Evolutionary conservation across 2,113 vertebrate species (phyloP), one percentile per base, ranked within the genome.

Genomic region (Festucalex cinctus): DNA sequence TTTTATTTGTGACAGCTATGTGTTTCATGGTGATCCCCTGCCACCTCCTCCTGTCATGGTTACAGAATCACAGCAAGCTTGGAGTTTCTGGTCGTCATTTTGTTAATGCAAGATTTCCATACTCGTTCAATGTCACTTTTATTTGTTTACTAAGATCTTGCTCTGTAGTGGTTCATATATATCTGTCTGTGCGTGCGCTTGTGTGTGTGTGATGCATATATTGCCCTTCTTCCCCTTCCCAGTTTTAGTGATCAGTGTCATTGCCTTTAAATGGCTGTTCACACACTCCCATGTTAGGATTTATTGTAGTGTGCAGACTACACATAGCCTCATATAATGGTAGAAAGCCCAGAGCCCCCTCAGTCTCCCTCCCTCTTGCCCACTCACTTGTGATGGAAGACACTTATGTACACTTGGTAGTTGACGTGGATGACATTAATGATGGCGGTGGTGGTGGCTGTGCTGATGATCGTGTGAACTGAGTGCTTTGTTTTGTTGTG

Each of bases 1-100:
- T 65, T 69, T 70, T 82, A 63, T 81, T 79, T 85, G 84, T 90
- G 85, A 87, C 79, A 78, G 89, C 89, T 90, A 82, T 85, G 86
- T 90, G 80, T 87, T 76, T 89, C 92, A 90, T 93, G 92, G 92
- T 95, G 93, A 92, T 76, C 63, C 81, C 83, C 54, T 24, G 12
- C 54, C 3, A 39, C 60, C 60, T 13, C 22, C 10, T 22, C 92
- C 94, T 93, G 92, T 97, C 93, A 94, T 95, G 91, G 93, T 94
- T 92, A 92, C 90, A 85, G 92, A 93, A 93, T 94, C 94, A 93
- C 93, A 92, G 93, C 88, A 93, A 95, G 93, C 91, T 95, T 95
- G 94, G 93, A 90, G 79, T 86, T 87, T 90, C 81, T 90, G 77
- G 86, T 89, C 84, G 80, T 88, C 51, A 83, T 90, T 94, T 93